These are phyloP conservation scores for Myxocyprinus asiaticus DNA, from an alignment of 2,113 vertebrate species.

Conservation along the genomic window DNA sequence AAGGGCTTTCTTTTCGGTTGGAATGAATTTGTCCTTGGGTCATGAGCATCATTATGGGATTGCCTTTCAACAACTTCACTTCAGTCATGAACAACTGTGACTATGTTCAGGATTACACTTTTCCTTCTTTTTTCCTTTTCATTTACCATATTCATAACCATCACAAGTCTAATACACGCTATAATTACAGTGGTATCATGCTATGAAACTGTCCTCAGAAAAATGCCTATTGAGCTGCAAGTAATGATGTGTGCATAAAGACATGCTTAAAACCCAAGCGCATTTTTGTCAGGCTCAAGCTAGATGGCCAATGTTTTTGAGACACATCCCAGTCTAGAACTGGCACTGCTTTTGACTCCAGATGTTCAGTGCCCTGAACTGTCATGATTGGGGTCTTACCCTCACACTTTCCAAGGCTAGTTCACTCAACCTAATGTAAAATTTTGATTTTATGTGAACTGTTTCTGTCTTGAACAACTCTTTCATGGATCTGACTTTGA, in stretches of 20 bases:
- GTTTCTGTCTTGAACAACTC: constrained; percentile 22
- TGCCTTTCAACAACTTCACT: constrained; percentile 72
- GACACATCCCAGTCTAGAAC: too few relatives aligned
- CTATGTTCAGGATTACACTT: not conserved
- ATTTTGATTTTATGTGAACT: constrained; percentile 32
- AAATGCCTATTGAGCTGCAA: not conserved
- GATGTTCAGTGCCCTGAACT: constrained; percentile 34
- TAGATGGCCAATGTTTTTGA: too few relatives aligned
- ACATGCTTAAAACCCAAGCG: constrained; percentile 4
- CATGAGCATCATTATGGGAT: constrained; percentile 56
- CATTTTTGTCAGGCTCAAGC: not conserved
- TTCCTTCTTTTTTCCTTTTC: not conserved
- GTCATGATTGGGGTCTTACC: constrained; percentile 38
- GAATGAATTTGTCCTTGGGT: too few relatives aligned
- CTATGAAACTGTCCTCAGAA: not conserved
- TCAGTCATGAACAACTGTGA: constrained; percentile 65
- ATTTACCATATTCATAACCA: constrained; percentile 8
- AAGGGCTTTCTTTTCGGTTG: not conserved
- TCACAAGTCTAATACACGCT: not conserved
- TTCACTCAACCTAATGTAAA: constrained; percentile 16
- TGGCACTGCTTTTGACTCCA: not conserved
- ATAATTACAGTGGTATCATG: not conserved
- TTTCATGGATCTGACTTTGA: constrained; percentile 28
- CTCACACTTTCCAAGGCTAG: not conserved
- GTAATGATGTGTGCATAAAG: constrained; percentile 11